phyloP scores from a whole-genome alignment of 1,140 invertebrate genomes.

The Cherax quadricarinatus region DNA sequence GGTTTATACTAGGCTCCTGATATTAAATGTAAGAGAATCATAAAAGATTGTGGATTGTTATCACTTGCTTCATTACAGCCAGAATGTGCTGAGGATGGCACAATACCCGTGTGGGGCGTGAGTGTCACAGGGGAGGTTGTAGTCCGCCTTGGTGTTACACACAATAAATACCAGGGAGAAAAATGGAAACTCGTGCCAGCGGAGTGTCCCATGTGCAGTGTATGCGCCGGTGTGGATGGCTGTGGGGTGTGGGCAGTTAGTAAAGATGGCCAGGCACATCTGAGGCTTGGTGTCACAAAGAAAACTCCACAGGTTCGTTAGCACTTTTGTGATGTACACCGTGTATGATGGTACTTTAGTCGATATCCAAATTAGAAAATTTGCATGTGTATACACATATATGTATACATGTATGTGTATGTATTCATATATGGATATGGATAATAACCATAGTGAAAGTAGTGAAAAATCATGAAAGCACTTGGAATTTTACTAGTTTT shows the following conservation, averaged over 20 bases:
- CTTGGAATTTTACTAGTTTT: no score
- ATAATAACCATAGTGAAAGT: no score
- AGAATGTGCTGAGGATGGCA: constrained; percentile 72
- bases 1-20: no score
- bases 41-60: background rate
- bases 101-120: constrained; percentile 76
- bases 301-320: constrained; percentile 70
- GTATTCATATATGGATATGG: no score
- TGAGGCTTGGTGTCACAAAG: constrained; percentile 76
- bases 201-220: constrained; percentile 85
- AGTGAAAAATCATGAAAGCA: no score
- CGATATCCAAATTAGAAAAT: no score
- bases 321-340: no score
- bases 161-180: constrained; percentile 74
- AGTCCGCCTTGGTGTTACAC: constrained; percentile 75
- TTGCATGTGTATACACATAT: no score
- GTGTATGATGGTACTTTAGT: no score
- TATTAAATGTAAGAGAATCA: no score
- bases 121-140: constrained; percentile 76
- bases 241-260: constrained; percentile 90
- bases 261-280: constrained; percentile 88
- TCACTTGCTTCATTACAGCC: constrained; percentile 66
- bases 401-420: no score
- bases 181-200: constrained; percentile 87
- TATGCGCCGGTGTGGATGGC: constrained; percentile 81